A percentile compares a stretch with the other conserved stretches of the same genome.
Evolutionary conservation across 2,888 invertebrate genomes (phyloP).

Genomic region (Lucinisca nassula): DNA sequence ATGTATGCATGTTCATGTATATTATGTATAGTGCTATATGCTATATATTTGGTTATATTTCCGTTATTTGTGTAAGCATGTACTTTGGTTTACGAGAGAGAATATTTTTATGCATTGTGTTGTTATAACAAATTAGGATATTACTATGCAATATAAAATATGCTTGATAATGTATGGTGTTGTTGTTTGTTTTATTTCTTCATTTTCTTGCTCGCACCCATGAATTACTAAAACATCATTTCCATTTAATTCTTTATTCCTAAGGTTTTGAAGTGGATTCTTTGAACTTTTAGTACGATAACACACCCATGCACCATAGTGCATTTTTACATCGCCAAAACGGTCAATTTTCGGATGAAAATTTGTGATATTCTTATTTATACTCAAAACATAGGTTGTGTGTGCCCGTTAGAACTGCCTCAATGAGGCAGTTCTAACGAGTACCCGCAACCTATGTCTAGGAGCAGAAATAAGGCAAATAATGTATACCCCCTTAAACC

Average conservation of each 20-base stretch:
- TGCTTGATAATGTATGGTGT: neutral
- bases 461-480: too few species aligned
- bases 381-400: too few species aligned
- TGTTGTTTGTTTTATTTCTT: neutral
- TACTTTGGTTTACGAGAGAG: neutral
- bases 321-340: too few species aligned
- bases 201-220: neutral
- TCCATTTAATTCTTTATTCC: neutral
- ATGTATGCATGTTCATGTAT: neutral
- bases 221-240: neutral
- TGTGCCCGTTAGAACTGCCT: too few species aligned
- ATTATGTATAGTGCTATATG: neutral
- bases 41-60: neutral
- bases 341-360: too few species aligned
- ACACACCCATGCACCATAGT: too few species aligned
- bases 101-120: neutral
- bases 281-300: too few species aligned
- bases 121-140: neutral
- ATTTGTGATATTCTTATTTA: too few species aligned
- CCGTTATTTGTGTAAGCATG: neutral
- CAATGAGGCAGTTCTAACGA: too few species aligned
- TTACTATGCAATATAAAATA: constrained; percentile 8
- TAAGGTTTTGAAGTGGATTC: too few species aligned
- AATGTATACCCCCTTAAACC: too few species aligned
- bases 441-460: too few species aligned